phyloP scores from a whole-genome alignment of 2,888 invertebrate species.

The Hoplodrina ambigua region DNA sequence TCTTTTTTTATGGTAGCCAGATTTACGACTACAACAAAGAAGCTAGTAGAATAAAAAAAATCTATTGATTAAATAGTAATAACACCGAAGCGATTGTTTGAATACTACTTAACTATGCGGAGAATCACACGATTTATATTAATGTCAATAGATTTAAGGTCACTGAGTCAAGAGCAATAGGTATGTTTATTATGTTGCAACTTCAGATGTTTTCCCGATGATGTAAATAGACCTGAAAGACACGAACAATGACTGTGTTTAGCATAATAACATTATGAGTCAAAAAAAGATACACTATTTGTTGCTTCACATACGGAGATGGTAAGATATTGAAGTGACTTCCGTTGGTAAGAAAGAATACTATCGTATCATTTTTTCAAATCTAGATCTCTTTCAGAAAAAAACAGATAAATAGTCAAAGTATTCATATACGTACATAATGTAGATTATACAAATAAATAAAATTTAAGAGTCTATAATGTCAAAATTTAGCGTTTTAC shows the following conservation, averaged over 20 bases:
- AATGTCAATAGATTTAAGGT: conserved; percentile 27
- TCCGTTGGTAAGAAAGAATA: not conserved
- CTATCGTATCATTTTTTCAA: no score
- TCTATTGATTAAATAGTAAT: conserved; percentile 18
- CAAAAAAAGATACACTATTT: not conserved
- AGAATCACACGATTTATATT: conserved; percentile 38
- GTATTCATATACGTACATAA: no score
- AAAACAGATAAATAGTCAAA: no score
- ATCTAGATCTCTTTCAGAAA: no score
- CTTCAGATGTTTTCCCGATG: conserved; percentile 18
- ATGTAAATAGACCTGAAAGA: not conserved
- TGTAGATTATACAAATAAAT: no score
- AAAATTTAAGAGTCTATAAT: no score
- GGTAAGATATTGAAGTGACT: not conserved
- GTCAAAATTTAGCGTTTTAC: no score
- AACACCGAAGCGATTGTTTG: conserved; percentile 30
- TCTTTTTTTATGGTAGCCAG: no score
- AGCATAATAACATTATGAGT: not conserved
- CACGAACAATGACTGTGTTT: conserved; percentile 2
- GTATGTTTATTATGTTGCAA: conserved; percentile 15
- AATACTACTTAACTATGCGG: conserved; percentile 23
- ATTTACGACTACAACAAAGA: no score
- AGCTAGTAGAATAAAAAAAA: not conserved
- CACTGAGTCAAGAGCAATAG: conserved; percentile 11
- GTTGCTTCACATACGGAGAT: not conserved